Percentiles rank a stretch among this genome's conserved stretches.
Evolutionary conservation across 2,888 invertebrate species (phyloP).

Genomic region (Apodemia zela): DNA sequence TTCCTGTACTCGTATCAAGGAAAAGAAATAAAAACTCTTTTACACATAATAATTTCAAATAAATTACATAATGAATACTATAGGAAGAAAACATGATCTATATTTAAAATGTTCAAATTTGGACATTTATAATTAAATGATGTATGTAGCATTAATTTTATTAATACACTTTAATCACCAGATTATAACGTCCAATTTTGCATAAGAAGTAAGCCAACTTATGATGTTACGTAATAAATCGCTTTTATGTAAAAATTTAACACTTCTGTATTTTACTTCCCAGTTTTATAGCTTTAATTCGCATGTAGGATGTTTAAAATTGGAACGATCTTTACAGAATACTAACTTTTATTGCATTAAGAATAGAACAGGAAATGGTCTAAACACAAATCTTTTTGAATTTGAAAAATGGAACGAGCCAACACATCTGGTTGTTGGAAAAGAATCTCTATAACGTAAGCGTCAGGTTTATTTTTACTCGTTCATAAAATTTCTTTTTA

Average conservation of each 20-base stretch:
- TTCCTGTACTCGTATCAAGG: constrained; percentile 43
- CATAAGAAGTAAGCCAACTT: background rate
- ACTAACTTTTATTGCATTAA: constrained; percentile 62
- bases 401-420: constrained; percentile 43
- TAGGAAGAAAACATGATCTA: background rate
- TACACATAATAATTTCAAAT: background rate
- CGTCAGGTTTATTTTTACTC: constrained; percentile 42
- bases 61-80: background rate
- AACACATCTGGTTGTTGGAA: constrained; percentile 24
- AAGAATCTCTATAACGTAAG: constrained; percentile 32
- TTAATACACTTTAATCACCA: background rate
- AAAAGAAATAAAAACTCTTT: constrained; percentile 18
- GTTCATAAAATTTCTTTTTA: constrained; percentile 34
- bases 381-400: constrained; percentile 55
- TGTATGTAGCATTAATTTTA: background rate
- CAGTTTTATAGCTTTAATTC: constrained; percentile 28
- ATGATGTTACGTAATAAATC: background rate
- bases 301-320: constrained; percentile 33
- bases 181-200: background rate
- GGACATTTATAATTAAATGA: background rate
- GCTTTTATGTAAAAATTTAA: constrained; percentile 12
- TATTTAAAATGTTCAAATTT: background rate
- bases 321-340: constrained; percentile 52
- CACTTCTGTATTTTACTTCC: constrained; percentile 30
- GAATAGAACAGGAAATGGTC: constrained; percentile 71